Evolutionary conservation across 2,113 vertebrate species (phyloP).

Genomic region (Myrmecophaga tridactyla): DNA sequence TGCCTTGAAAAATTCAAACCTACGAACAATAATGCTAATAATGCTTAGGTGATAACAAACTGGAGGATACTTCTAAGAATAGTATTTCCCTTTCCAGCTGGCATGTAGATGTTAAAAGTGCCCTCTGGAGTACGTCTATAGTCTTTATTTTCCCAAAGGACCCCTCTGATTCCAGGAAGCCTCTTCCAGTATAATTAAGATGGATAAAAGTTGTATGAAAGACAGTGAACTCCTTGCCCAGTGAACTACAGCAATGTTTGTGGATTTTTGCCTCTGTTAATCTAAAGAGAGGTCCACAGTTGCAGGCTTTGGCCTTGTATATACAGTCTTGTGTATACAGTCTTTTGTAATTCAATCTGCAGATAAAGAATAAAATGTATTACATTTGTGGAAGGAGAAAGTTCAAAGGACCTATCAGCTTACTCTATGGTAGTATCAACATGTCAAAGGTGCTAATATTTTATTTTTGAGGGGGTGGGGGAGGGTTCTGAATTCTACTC

Average conservation of each 20-base stretch:
- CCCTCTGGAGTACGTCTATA: not conserved
- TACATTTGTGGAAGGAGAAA: not conserved
- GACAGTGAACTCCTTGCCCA: not conserved
- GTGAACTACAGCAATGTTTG: not conserved
- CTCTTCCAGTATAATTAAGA: not conserved
- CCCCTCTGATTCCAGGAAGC: not conserved
- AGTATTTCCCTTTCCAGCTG: not conserved
- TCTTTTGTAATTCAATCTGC: not conserved
- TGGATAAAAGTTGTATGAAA: not conserved
- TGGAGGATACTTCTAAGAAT: not conserved
- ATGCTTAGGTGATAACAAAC: not conserved
- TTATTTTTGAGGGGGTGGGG: not conserved
- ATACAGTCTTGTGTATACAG: not conserved
- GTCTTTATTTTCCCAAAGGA: not conserved
- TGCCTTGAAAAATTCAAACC: constrained; percentile 2
- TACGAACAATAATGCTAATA: not conserved
- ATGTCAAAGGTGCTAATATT: not conserved
- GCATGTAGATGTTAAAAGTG: not conserved
- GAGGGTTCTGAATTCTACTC: not conserved
- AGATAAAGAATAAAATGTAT: not conserved
- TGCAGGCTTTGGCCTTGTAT: not conserved
- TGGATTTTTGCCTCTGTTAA: not conserved
- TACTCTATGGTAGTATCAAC: not conserved
- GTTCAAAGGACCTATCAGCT: not conserved
- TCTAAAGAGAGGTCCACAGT: not conserved